These are phyloP conservation scores for Crenuchus spilurus DNA, from an alignment of 2,797 vertebrate genomes.

Conservation along the genomic window DNA sequence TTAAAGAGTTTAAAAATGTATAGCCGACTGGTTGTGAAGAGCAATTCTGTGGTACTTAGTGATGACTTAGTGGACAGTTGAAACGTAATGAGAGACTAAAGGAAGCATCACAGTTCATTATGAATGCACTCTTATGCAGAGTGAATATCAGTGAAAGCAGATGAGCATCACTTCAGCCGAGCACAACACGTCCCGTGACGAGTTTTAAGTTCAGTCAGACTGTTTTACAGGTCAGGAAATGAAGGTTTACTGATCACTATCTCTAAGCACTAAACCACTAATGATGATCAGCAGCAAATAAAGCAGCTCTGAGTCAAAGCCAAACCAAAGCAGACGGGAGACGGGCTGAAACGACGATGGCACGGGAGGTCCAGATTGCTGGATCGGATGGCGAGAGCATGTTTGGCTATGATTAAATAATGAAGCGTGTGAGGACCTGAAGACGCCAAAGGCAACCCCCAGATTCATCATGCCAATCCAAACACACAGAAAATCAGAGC, in stretches of 20 bases:
- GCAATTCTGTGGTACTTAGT: no score
- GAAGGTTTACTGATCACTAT: constrained; percentile 6
- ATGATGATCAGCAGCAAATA: constrained; percentile 8
- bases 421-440: constrained; percentile 2
- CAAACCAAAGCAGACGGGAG: neutral
- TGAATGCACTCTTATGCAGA: neutral
- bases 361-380: neutral
- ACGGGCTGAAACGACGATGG: neutral
- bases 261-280: neutral
- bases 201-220: neutral
- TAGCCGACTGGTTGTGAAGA: no score
- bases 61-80: no score
- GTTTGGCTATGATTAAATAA: constrained; percentile 36
- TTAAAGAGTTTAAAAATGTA: no score
- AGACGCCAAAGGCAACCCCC: constrained; percentile 21
- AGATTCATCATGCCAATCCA: constrained; percentile 51
- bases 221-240: neutral
- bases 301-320: neutral
- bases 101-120: constrained; percentile 40
- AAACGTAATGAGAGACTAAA: no score
- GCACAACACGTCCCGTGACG: neutral
- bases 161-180: neutral
- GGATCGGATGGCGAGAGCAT: constrained; percentile 24
- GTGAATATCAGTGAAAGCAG: no score
- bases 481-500: constrained; percentile 60